Base-by-base conservation (phyloP, 1,140 invertebrate species). In the Hermatobates lingyangjiaoensis region DNA sequence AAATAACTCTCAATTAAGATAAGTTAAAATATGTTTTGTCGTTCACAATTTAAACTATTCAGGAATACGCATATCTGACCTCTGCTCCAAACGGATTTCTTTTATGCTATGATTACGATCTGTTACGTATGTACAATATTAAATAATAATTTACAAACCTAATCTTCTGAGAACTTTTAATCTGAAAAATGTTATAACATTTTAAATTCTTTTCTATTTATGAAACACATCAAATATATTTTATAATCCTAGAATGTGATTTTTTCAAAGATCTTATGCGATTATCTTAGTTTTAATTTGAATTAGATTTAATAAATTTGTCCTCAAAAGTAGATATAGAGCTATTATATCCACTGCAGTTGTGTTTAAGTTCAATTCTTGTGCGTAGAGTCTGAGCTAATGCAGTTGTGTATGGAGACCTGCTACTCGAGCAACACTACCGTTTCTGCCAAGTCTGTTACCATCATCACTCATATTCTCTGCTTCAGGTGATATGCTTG, bases 391-490 rank as follows among this genome's bases (percentile, higher is more conserved):
- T 71, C 73, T 5, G 69, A 66, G 27, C 54, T 79, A 26, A 64
- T 73, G 49, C 60, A 68, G 28, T 61, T 78, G 1, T 75, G 75
- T 56, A 61, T 65, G 1, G 67, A 67, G 54, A 70, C 73, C 51
- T 75, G 76, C 51, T 73, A 75, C 58, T 75, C 79, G 5, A 69
- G 71, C 23, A 69, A 81, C 64, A 71, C 73, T 18, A 66, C 70
- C 4, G 72, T 82, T 3, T 75, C 77, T 23, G 74, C 77, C 2
- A 80, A 81, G 66, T 74, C 80, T 2, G 74, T 81, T 54, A 75
- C 75, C 51, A 75, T 83, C 54, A 64, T 81, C 12, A 71, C 77
- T 1, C 71, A 76, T 57, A 69, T 83, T 54, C 71, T 76, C n/a
- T 75, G 76, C 51, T 81, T 79, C 57, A 78, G 78, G 63, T 78